Evolutionary conservation across 1,140 invertebrate genomes (phyloP).

Genomic region (Bombus vancouverensis): DNA sequence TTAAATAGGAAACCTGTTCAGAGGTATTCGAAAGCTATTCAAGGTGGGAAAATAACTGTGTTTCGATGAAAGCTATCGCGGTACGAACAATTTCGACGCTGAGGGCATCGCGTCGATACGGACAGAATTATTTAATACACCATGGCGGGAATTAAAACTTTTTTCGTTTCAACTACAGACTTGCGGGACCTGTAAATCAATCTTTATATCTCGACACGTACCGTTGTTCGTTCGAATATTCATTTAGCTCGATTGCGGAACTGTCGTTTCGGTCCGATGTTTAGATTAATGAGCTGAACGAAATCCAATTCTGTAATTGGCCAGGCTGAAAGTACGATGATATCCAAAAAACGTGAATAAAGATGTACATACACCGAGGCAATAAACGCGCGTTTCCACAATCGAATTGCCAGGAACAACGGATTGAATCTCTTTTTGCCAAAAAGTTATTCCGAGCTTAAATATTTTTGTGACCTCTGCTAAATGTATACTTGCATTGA

Average conservation of each 20-base stretch:
- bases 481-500: no score
- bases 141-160: slow-evolving; percentile 67
- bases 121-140: slow-evolving; percentile 44
- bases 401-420: background rate
- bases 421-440: background rate
- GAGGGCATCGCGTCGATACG: background rate
- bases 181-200: slow-evolving; percentile 63
- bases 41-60: background rate
- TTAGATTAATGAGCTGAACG: slow-evolving; percentile 49
- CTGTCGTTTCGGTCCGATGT: slow-evolving; percentile 37
- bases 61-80: background rate
- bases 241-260: slow-evolving; percentile 36
- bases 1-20: background rate
- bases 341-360: slow-evolving; percentile 33
- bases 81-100: slow-evolving; percentile 1
- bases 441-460: background rate
- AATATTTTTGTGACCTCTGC: no score
- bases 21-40: background rate
- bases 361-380: slow-evolving; percentile 2
- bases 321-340: slow-evolving; percentile 26
- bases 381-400: slow-evolving; percentile 24
- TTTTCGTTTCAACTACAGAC: slow-evolving; percentile 15
- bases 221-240: slow-evolving; percentile 34
- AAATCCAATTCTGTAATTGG: slow-evolving; percentile 48
- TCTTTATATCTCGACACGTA: slow-evolving; percentile 46